Base-by-base conservation (phyloP, 1,140 invertebrate species). In the Drosophila fuyamai region DNA sequence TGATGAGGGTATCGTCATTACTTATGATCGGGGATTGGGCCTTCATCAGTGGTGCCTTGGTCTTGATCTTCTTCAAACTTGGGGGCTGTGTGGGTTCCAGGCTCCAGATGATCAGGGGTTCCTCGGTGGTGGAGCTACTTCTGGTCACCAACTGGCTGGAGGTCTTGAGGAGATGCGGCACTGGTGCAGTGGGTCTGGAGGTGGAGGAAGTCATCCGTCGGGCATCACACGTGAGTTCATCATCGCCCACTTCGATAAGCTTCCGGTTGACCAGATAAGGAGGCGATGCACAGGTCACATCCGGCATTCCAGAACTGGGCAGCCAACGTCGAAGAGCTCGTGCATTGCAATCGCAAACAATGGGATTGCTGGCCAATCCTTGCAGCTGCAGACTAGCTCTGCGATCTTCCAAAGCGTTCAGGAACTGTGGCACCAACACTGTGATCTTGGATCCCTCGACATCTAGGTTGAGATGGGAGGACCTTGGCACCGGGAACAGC, bases 1-100 rank as follows among this genome's bases (percentile, higher is more conserved):
- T 98, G 51, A 98, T 98, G 0, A 98, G 92, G 2, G 97, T 97
- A 78, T 98, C 97, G 79, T 98, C 97, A 71, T 97, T 98, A 47
- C 94, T 95, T 0, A 96, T 94, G 4, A 94, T 93, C 8, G 94
- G 94, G 63, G 93, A 91, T 50, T 93, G 94, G 59, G 93, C 92
- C 57, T 93, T 94, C 16, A 94, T 93, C 2, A 94, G 93, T 2
- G 94, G 94, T 10, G 93, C 93, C 86, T 94, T 94, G 10, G 93
- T 94, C 65, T 94, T 94, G 18, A 94, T 94, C 78, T 93, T 93
- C 58, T 92, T 93, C 0, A 92, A 76, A 5, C 70, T 88, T 14
- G 93, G 93, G 3, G 90, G 90, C 76, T 93, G 95, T 1, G 95
- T 94, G 5, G 96, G 95, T 5, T 96, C 95, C 10, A 96, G 93